Conservation (phyloP, 2,113 vertebrate species). For the Gallinago jamesoni region DNA sequence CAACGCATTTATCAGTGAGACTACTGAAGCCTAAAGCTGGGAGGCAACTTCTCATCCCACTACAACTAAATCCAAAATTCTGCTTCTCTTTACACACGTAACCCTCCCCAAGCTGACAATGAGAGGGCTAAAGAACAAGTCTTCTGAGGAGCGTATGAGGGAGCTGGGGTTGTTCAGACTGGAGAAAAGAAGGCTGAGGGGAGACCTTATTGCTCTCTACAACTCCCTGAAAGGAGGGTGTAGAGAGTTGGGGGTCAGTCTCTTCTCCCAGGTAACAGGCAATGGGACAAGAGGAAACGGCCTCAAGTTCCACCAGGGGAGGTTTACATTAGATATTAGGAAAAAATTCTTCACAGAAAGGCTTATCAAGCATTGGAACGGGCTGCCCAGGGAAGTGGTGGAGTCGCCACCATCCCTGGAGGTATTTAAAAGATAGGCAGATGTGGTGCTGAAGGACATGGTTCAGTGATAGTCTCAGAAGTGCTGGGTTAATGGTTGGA, state of each 20-base stretch:
- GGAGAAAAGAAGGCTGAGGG: background rate
- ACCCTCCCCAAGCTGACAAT: background rate
- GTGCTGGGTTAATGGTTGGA: background rate
- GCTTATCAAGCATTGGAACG: background rate
- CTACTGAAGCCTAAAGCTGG: background rate
- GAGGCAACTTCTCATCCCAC: background rate
- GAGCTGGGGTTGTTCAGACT: background rate
- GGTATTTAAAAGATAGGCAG: background rate
- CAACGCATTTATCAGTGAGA: background rate
- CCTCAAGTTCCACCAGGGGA: background rate
- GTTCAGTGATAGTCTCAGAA: background rate
- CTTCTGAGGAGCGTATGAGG: background rate
- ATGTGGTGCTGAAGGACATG: background rate
- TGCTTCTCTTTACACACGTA: fast-evolving
- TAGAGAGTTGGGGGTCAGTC: background rate
- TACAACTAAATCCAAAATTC: background rate
- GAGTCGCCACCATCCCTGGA: background rate
- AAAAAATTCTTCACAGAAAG: background rate
- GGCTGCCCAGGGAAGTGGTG: background rate
- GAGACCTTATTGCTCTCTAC: background rate
- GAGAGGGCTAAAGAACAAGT: background rate
- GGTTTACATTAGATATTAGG: background rate
- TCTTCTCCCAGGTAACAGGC: background rate
- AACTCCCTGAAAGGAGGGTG: background rate
- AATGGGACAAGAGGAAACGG: background rate